These are phyloP conservation scores for Laupala kohalensis DNA, from an alignment of 1,140 invertebrate species.

Conservation along the genomic window DNA sequence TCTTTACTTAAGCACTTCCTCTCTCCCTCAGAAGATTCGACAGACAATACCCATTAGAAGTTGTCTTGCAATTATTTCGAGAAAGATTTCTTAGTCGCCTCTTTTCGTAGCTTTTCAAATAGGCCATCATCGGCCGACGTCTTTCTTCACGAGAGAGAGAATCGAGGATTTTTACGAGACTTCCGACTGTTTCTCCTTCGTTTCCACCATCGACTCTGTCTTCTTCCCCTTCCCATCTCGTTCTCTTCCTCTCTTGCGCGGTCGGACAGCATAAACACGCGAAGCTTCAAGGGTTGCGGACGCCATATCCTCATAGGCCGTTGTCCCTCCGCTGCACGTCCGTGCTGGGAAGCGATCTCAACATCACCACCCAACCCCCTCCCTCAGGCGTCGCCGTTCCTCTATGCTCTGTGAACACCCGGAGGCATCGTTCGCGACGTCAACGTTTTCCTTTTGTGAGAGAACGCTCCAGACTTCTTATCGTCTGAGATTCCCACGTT, in stretches of 20 bases:
- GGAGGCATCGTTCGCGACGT: not conserved
- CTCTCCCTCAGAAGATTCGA: not conserved
- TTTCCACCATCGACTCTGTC: not conserved
- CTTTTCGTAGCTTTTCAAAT: not conserved
- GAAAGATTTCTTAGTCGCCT: not conserved
- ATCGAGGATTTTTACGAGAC: not conserved
- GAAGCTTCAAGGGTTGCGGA: not conserved
- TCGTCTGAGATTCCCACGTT: not conserved
- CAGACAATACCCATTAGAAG: not conserved
- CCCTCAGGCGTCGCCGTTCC: not conserved
- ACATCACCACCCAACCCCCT: not conserved
- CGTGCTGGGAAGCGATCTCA: not conserved
- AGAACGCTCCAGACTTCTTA: not conserved
- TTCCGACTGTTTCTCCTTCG: not conserved
- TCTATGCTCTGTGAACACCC: not conserved
- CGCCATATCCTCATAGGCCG: not conserved
- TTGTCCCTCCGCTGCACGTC: not conserved
- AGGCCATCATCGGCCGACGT: not conserved
- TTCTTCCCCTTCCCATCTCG: not conserved
- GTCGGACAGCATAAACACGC: not conserved
- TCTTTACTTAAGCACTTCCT: too few relatives aligned
- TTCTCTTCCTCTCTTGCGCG: not conserved
- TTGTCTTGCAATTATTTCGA: not conserved
- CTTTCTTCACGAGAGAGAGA: not conserved
- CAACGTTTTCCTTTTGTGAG: not conserved